Evolutionary conservation across 2,888 invertebrate species (phyloP).

Genomic region (Tipula confusa): DNA sequence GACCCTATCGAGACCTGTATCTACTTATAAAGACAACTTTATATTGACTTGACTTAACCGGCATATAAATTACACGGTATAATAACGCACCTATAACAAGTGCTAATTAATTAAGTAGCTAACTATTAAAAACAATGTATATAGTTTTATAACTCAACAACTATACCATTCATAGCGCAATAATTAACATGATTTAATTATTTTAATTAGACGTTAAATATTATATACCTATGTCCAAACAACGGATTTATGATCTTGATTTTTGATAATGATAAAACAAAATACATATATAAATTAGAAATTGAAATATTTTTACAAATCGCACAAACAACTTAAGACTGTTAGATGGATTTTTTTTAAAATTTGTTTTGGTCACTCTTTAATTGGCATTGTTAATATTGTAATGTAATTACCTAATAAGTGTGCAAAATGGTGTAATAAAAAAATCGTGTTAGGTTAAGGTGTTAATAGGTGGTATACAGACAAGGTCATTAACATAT

Average conservation of each 20-base stretch:
- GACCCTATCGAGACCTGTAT: too few species aligned
- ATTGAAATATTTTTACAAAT: neutral
- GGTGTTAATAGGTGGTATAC: neutral
- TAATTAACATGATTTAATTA: slow-evolving; percentile 3
- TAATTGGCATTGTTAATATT: neutral
- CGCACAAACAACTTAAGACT: neutral
- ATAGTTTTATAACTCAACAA: neutral
- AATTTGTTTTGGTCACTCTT: neutral
- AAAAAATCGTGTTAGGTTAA: neutral
- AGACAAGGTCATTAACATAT: neutral
- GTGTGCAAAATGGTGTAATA: neutral
- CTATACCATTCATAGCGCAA: neutral
- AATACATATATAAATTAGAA: neutral
- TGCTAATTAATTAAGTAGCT: neutral
- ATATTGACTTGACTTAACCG: too few species aligned
- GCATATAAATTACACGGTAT: neutral
- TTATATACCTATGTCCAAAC: neutral
- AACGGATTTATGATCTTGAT: neutral
- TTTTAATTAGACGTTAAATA: neutral
- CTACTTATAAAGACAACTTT: too few species aligned
- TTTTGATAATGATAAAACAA: neutral
- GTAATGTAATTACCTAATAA: neutral
- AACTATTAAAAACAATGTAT: neutral
- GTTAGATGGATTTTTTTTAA: neutral
- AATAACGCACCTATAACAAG: neutral